Evolutionary conservation across 2,113 vertebrate species (phyloP).

Genomic region (Ibidorhyncha struthersii): DNA sequence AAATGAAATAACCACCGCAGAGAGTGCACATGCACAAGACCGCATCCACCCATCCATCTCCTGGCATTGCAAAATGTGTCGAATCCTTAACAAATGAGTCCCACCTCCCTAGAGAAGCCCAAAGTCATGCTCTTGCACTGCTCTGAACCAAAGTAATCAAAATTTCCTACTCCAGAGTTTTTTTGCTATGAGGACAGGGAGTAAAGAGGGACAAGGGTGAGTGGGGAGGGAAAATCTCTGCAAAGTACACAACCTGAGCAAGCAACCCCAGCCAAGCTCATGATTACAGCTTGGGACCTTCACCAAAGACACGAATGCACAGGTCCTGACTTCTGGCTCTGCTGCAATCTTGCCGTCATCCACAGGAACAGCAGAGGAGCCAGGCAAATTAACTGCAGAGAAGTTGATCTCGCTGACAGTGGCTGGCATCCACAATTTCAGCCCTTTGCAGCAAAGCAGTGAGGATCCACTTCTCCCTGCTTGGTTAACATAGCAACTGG

Average conservation of each 20-base stretch:
- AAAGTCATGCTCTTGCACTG: not conserved
- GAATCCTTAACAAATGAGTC: not conserved
- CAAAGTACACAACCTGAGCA: not conserved
- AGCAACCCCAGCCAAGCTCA: not conserved
- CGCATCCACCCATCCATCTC: not conserved
- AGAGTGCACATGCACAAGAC: fast-evolving
- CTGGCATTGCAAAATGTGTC: fast-evolving
- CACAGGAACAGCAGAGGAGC: not conserved
- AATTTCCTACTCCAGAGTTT: not conserved
- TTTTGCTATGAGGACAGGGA: not conserved
- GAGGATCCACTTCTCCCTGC: not conserved
- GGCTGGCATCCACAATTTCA: not conserved
- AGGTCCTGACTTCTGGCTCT: not conserved
- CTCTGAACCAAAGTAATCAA: not conserved
- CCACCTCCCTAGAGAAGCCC: not conserved
- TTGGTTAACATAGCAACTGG: not conserved
- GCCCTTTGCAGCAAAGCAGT: not conserved
- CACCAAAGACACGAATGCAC: not conserved
- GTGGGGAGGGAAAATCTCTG: not conserved
- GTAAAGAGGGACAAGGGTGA: not conserved
- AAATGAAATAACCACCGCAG: not conserved
- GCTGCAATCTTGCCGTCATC: not conserved
- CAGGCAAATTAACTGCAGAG: not conserved
- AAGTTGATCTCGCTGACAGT: not conserved
- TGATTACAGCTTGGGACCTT: not conserved